phyloP scores from a whole-genome alignment of 2,797 vertebrate genomes.

The Remorina albescens region DNA sequence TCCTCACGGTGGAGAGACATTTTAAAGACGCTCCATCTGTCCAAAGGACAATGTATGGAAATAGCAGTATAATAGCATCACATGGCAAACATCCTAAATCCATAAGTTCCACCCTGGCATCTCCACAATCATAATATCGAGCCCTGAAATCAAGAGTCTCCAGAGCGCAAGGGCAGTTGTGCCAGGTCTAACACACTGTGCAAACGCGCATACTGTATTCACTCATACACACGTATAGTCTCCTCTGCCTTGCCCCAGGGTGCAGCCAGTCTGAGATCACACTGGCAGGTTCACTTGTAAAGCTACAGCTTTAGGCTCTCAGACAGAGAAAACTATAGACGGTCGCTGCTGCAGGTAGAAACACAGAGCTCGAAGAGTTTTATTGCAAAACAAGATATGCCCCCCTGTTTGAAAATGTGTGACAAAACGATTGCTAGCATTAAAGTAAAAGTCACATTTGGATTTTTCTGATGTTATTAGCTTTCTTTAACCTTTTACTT shows the following conservation, averaged over 20 bases:
- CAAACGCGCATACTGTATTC: slow-evolving; percentile 51
- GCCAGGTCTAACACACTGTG: slow-evolving; percentile 77
- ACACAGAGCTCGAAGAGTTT: slow-evolving; percentile 67
- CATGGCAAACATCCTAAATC: slow-evolving; percentile 64
- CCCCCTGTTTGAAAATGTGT: slow-evolving; percentile 69
- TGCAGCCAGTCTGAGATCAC: slow-evolving; percentile 85
- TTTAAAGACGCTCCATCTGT: slow-evolving; percentile 32
- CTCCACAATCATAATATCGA: slow-evolving; percentile 77
- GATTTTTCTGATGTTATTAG: slow-evolving; percentile 61
- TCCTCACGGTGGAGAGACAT: no score
- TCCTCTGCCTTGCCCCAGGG: slow-evolving; percentile 84
- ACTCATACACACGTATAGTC: slow-evolving; percentile 70
- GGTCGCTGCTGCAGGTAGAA: slow-evolving; percentile 77
- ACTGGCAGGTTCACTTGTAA: slow-evolving; percentile 84
- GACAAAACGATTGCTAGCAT: slow-evolving; percentile 74
- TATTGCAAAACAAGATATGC: slow-evolving; percentile 66
- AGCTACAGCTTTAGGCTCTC: slow-evolving; percentile 82
- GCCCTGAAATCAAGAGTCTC: slow-evolving; percentile 83
- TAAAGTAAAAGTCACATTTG: slow-evolving; percentile 63
- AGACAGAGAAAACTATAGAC: slow-evolving; percentile 79
- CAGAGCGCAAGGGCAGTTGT: slow-evolving; percentile 79
- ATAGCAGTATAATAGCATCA: slow-evolving; percentile 63
- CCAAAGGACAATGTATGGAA: slow-evolving; percentile 68
- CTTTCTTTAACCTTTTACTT: slow-evolving; percentile 39
- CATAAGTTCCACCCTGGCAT: slow-evolving; percentile 70